Evolutionary conservation across 92 coral and sea anemone species (phyloP).

Genomic region (Heteractis magnifica): DNA sequence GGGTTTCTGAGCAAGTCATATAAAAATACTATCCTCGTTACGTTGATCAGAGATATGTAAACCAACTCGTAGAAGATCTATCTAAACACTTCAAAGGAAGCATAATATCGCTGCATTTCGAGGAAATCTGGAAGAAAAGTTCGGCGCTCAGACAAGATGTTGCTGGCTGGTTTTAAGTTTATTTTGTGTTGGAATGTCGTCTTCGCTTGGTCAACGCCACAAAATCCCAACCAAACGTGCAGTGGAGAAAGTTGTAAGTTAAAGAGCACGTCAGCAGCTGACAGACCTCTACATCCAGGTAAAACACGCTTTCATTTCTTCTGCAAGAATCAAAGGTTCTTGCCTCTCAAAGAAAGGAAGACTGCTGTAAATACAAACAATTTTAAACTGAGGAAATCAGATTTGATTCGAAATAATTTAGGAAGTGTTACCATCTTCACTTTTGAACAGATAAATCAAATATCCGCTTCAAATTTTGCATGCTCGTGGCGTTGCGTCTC

Average conservation of each 20-base stretch:
- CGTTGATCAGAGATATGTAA: background rate
- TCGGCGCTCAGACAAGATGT: background rate
- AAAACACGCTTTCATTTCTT: background rate
- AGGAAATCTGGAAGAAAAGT: background rate
- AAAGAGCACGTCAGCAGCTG: background rate
- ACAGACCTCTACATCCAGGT: constrained; percentile 7
- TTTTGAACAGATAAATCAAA: background rate
- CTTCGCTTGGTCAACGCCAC: background rate
- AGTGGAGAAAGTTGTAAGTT: constrained; percentile 10
- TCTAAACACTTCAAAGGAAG: background rate
- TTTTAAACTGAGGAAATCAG: too few relatives aligned
- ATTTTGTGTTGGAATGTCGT: background rate
- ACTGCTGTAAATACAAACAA: background rate
- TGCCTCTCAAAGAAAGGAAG: background rate
- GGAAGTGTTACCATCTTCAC: background rate
- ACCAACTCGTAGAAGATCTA: background rate
- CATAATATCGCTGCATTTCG: background rate
- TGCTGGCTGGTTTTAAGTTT: background rate
- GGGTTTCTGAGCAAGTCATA: constrained; percentile 1
- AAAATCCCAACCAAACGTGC: background rate
- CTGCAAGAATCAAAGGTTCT: background rate
- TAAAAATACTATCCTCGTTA: background rate
- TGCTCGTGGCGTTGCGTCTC: background rate
- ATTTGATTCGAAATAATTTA: too few relatives aligned
- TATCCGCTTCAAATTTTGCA: background rate